Evolutionary conservation across 1,140 invertebrate species (phyloP).

Genomic region (Bombus sibiricus): DNA sequence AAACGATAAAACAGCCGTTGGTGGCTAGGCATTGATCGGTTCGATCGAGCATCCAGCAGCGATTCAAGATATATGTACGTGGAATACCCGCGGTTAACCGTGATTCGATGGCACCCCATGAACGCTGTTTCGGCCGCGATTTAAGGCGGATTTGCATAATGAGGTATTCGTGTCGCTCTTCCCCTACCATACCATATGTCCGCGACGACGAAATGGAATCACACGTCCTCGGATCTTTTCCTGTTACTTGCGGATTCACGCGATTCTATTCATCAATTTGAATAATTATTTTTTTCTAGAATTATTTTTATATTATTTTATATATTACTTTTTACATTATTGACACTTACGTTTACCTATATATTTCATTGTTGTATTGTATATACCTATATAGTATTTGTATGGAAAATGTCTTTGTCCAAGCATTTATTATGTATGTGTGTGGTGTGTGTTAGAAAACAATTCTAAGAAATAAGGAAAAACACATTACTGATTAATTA

Average conservation of each 20-base stretch:
- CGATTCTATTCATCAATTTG: neutral
- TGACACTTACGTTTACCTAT: too few species aligned
- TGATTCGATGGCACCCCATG: constrained; percentile 12
- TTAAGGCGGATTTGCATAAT: constrained; percentile 51
- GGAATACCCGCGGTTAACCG: constrained; percentile 35
- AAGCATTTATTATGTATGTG: too few species aligned
- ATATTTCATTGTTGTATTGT: too few species aligned
- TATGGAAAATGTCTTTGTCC: too few species aligned
- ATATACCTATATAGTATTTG: too few species aligned
- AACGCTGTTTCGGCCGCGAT: constrained; percentile 29
- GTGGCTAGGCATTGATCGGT: neutral
- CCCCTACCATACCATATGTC: neutral
- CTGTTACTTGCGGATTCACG: neutral
- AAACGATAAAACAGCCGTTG: neutral
- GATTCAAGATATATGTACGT: constrained; percentile 7
- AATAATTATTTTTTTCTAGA: neutral
- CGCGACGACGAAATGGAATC: constrained; percentile 9
- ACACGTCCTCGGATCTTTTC: neutral
- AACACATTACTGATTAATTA: too few species aligned
- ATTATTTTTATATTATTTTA: too few species aligned
- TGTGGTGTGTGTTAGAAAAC: too few species aligned
- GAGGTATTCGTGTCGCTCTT: constrained; percentile 35
- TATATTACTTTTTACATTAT: too few species aligned
- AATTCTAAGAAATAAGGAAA: too few species aligned
- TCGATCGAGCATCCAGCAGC: neutral